A percentile compares a stretch with the other conserved stretches of the same genome.
Conservation (phyloP, 1,140 invertebrate species). For the Phymastichus coffea region DNA sequence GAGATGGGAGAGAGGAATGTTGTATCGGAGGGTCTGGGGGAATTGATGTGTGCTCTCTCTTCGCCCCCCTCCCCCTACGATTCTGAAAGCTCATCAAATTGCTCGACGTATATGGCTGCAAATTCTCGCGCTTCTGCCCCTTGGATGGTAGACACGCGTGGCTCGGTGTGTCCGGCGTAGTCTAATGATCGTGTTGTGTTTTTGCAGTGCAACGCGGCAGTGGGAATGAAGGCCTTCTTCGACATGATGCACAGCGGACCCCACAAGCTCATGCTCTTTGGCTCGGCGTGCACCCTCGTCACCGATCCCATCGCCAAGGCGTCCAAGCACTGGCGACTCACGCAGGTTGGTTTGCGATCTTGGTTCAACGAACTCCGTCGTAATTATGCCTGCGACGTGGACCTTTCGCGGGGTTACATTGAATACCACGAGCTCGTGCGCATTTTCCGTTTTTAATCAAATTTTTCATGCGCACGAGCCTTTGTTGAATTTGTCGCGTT, state of each 20-base stretch:
- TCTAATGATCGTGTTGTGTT: conserved; percentile 32
- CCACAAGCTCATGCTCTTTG: conserved; percentile 92
- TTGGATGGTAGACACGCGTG: neutral
- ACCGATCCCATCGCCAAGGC: conserved; percentile 98
- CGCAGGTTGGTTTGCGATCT: conserved; percentile 68
- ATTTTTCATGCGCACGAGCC: too few relatives aligned
- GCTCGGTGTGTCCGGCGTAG: neutral
- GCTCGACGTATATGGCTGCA: neutral
- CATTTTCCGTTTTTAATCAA: too few relatives aligned
- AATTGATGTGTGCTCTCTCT: too few relatives aligned
- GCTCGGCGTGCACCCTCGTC: conserved; percentile 93
- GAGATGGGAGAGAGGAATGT: too few relatives aligned
- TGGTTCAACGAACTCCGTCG: too few relatives aligned
- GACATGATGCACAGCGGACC: conserved; percentile 95
- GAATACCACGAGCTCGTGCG: too few relatives aligned
- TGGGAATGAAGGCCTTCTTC: conserved; percentile 97
- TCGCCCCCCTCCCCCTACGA: neutral
- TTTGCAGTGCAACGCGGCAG: conserved; percentile 94
- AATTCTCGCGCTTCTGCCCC: too few relatives aligned
- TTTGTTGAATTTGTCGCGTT: too few relatives aligned
- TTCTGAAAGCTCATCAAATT: neutral
- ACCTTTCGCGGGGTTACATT: too few relatives aligned
- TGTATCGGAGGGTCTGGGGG: too few relatives aligned
- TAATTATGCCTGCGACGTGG: too few relatives aligned
- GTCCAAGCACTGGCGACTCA: conserved; percentile 93